Conservation (phyloP, 35 echinoderm and acorn worm species). For the Eucidaris tribuloides region DNA sequence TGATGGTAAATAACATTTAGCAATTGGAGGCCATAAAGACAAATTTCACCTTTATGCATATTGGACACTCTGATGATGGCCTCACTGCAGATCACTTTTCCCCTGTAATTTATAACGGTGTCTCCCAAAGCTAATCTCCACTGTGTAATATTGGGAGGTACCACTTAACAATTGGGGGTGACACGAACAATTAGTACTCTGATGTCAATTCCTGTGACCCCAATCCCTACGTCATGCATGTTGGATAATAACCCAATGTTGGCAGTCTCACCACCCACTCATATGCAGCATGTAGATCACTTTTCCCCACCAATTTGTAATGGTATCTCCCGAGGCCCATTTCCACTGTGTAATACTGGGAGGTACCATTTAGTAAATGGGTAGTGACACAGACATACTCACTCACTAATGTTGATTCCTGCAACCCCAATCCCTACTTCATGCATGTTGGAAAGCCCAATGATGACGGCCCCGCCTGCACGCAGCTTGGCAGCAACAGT, state of each 20-base stretch:
- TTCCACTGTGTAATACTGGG: not conserved
- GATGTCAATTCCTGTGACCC: not conserved
- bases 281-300: too few relatives aligned
- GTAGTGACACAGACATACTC: not conserved
- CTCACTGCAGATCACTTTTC: too few relatives aligned
- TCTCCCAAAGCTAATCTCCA: not conserved
- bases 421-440: constrained; percentile 76
- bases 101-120: too few relatives aligned
- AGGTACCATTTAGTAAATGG: not conserved
- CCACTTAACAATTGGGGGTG: not conserved
- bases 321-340: not conserved
- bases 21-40: not conserved
- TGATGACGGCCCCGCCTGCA: constrained; percentile 71
- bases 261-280: constrained; percentile 71
- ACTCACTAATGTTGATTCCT: constrained; percentile 79
- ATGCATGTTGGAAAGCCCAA: constrained; percentile 92
- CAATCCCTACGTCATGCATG: constrained; percentile 93
- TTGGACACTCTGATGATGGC: too few relatives aligned
- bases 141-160: not conserved
- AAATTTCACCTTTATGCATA: too few relatives aligned
- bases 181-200: too few relatives aligned
- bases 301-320: too few relatives aligned
- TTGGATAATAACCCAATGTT: constrained; percentile 77
- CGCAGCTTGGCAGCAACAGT: constrained; percentile 62
- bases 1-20: not conserved